Conservation (phyloP, 2,113 vertebrate species). For the Apaloderma vittatum region DNA sequence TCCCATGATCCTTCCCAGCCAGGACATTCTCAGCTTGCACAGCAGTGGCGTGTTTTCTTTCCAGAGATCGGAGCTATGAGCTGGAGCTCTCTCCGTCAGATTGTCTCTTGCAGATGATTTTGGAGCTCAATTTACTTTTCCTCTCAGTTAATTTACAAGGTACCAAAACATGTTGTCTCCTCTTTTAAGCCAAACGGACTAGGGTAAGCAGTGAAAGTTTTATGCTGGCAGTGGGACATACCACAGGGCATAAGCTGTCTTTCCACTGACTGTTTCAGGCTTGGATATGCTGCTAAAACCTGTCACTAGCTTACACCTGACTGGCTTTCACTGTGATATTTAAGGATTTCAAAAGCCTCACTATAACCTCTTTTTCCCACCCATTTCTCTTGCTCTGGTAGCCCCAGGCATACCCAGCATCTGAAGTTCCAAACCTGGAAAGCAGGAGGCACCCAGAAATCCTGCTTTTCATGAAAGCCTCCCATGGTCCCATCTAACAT, state of each 20-base stretch:
- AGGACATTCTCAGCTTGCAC: not conserved
- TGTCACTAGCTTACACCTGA: not conserved
- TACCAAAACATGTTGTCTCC: not conserved
- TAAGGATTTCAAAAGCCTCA: not conserved
- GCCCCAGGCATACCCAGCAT: not conserved
- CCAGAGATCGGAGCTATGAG: not conserved
- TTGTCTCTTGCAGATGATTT: not conserved
- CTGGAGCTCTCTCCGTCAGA: not conserved
- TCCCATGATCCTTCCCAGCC: not conserved
- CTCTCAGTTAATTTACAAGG: not conserved
- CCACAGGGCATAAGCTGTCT: not conserved
- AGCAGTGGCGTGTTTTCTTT: not conserved
- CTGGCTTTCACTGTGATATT: not conserved
- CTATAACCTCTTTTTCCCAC: not conserved
- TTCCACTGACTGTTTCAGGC: not conserved
- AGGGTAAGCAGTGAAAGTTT: not conserved
- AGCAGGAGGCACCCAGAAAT: not conserved
- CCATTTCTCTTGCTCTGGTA: not conserved
- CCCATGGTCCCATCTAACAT: not conserved
- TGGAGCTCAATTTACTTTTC: not conserved
- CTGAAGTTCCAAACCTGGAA: not conserved
- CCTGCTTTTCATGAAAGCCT: not conserved
- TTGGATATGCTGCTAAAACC: not conserved
- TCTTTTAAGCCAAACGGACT: not conserved
- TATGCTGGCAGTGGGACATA: not conserved